These are phyloP conservation scores for Lytechinus variegatus DNA, from an alignment of 35 echinoderm and acorn worm genomes.

Conservation along the genomic window DNA sequence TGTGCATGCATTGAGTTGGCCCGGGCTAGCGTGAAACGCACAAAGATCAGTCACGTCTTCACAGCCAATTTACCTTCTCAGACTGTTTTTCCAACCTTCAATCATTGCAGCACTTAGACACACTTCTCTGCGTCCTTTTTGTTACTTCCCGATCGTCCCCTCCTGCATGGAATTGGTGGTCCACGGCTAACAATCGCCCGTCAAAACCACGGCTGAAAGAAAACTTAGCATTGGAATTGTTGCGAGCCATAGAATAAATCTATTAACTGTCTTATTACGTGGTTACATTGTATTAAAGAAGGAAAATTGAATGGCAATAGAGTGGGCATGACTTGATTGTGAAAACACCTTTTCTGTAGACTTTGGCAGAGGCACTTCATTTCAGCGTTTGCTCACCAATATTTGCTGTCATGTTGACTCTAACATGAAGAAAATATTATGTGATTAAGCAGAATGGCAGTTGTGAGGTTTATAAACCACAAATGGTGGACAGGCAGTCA, in stretches of 20 bases:
- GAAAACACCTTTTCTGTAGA: conserved; percentile 4
- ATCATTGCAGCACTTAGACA: conserved; percentile 50
- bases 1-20: conserved; percentile 35
- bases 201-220: conserved; percentile 26
- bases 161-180: background rate
- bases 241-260: conserved; percentile 13
- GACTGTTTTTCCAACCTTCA: conserved; percentile 47
- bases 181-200: conserved; percentile 3
- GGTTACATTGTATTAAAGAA: conserved; percentile 2
- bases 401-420: background rate
- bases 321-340: conserved; percentile 17
- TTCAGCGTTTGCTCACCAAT: background rate
- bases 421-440: background rate
- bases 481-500: background rate
- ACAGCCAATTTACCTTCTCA: conserved; percentile 47
- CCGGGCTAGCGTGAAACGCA: conserved; percentile 50
- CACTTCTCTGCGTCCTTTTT: conserved; percentile 44
- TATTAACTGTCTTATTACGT: conserved; percentile 6
- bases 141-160: conserved; percentile 1
- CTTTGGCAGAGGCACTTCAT: background rate
- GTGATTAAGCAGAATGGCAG: conserved; percentile 9
- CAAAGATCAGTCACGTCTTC: conserved; percentile 54
- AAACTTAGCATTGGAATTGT: conserved; percentile 33
- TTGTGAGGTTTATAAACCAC: background rate
- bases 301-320: background rate